Evolutionary conservation across 2,888 invertebrate genomes (phyloP), one percentile per base, ranked within the genome.

Genomic region (Erebia palarica): DNA sequence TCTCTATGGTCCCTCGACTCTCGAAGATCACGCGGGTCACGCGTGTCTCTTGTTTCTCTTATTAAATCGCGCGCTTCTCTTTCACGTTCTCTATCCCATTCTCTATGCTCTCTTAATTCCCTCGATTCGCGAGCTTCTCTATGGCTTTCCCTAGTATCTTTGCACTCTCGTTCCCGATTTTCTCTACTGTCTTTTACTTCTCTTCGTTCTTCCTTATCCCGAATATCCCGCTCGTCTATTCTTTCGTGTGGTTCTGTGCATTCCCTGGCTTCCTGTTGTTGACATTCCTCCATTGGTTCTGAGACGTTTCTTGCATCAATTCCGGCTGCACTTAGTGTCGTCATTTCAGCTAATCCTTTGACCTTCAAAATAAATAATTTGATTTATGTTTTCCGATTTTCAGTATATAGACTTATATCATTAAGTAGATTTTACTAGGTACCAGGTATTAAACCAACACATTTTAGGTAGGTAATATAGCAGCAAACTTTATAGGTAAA

Each of bases 271-370:
- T 91, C 90, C 78, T 86, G 86, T 65, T 86, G 78, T 80, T 86
- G 89, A 79, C 91, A 89, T 83, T 92, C 92, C 80, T 92, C 93
- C 93, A 93, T 93, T 80, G 91, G 89, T 86, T 92, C 93, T 84
- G 89, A 82, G 77, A 91, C 91, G 83, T 85, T 91, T 84, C 89
- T 89, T 78, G 86, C 85, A 79, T 89, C 92, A 80, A 95, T 94
- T 84, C 95, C 90, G 80, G 95, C 95, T 80, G 95, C 94, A 84
- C 96, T 96, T 88, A 96, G 94, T 88, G 96, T 97, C 86, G 97
- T 97, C 97, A 98, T 97, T 94, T 98, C 98, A 92, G 97, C 97
- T 86, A 98, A 94, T 85, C 98, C 98, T 94, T 98, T 97, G 75
- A 98, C 95, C 95, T 95, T 67, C 11, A 73, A 73, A 63, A 58